These are phyloP conservation scores for Apostichopus leukothele DNA, from an alignment of 53 echinoderm and acorn worm genomes.

Conservation along the genomic window DNA sequence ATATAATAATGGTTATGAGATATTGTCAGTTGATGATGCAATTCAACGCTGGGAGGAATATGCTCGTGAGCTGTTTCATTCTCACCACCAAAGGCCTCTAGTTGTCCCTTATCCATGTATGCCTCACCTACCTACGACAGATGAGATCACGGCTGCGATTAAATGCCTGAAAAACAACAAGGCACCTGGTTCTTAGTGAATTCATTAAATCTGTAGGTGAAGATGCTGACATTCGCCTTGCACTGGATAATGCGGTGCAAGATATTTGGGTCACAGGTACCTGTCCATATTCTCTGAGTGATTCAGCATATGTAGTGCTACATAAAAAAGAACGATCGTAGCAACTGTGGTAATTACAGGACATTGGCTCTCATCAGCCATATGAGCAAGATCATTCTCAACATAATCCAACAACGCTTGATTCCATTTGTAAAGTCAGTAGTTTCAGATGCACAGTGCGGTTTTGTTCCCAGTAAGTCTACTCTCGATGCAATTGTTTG, in stretches of 20 bases:
- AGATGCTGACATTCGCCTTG: not conserved
- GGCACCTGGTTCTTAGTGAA: slow-evolving; percentile 5
- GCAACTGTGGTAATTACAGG: not conserved
- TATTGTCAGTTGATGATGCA: slow-evolving; percentile 45
- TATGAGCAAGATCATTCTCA: too few species aligned
- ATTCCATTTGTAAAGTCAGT: too few species aligned
- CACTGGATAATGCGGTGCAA: not conserved
- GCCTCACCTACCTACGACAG: not conserved
- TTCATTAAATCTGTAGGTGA: not conserved
- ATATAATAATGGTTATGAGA: slow-evolving; percentile 39
- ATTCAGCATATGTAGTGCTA: not conserved
- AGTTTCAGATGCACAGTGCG: too few species aligned
- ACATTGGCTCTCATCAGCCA: too few species aligned
- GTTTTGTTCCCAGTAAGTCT: too few species aligned
- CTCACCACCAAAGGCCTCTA: not conserved
- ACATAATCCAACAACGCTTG: not conserved
- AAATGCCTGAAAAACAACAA: slow-evolving; percentile 7
- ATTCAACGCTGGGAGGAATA: slow-evolving; percentile 45
- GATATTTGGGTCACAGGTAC: not conserved
- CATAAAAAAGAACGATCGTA: not conserved
- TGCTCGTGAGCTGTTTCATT: slow-evolving; percentile 20
- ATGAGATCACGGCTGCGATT: not conserved
- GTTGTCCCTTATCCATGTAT: not conserved
- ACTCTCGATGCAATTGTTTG: too few species aligned
- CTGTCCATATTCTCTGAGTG: not conserved